Percentiles rank a stretch among this genome's conserved stretches.
Conservation (phyloP, 2,888 invertebrate species). For the Ophion costatus region DNA sequence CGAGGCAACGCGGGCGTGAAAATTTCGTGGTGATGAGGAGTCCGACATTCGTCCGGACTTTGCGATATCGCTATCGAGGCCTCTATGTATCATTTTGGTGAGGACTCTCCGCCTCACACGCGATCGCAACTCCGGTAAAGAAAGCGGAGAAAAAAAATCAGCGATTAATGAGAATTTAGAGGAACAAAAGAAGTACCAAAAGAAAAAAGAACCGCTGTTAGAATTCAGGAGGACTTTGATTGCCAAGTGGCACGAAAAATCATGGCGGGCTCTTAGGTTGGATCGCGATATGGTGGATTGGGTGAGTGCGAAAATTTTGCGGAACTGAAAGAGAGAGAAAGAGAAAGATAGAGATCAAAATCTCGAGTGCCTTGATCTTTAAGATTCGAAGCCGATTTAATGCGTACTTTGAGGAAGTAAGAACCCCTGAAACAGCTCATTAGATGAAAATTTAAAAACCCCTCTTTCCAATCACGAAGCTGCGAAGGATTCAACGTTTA, state of each 20-base stretch:
- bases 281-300: not conserved
- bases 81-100: conserved; percentile 29
- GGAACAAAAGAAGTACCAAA: not conserved
- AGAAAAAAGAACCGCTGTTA: not conserved
- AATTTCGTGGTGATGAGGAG: conserved; percentile 28
- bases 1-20: conserved; percentile 13
- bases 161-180: conserved; percentile 16
- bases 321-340: not conserved
- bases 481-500: not conserved
- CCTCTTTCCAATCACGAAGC: not conserved
- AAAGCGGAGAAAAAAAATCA: conserved; percentile 6
- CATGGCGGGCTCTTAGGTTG: not conserved
- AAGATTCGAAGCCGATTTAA: not conserved
- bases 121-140: conserved; percentile 25
- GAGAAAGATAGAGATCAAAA: not conserved
- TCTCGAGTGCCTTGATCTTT: not conserved
- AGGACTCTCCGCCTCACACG: conserved; percentile 50
- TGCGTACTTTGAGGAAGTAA: not conserved
- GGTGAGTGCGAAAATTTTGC: not conserved
- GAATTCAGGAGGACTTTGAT: conserved; percentile 21
- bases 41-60: conserved; percentile 33
- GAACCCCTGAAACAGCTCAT: not conserved
- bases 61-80: conserved; percentile 46
- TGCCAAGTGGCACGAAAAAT: conserved; percentile 16
- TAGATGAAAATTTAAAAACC: not conserved